phyloP scores from a whole-genome alignment of 2,113 vertebrate genomes.

The Oryzias melastigma region DNA sequence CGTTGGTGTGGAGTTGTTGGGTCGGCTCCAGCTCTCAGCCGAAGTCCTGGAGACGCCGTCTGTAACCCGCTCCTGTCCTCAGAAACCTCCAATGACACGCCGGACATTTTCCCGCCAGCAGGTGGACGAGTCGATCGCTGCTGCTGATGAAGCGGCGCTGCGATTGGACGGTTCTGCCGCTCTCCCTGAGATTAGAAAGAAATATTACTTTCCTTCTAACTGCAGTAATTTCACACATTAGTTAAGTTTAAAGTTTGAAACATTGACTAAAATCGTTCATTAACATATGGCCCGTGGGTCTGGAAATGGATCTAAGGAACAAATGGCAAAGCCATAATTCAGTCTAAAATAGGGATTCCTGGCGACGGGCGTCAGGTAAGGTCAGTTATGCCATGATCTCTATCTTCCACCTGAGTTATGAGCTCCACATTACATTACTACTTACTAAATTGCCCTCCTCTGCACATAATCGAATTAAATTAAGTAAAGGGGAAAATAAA shows the following conservation, averaged over 20 bases:
- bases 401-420: slow-evolving; percentile 64
- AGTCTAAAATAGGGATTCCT: slow-evolving; percentile 52
- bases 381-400: slow-evolving; percentile 58
- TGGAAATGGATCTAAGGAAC: slow-evolving; percentile 52
- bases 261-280: slow-evolving; percentile 65
- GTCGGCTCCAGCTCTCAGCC: too few species aligned
- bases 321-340: slow-evolving; percentile 74
- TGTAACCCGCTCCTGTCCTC: too few species aligned
- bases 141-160: too few species aligned
- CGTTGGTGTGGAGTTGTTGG: too few species aligned
- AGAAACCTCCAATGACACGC: too few species aligned
- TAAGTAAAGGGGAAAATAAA: slow-evolving; percentile 49
- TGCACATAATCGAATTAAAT: slow-evolving; percentile 53
- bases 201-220: slow-evolving; percentile 34
- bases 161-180: too few species aligned
- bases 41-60: too few species aligned
- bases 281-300: slow-evolving; percentile 61
- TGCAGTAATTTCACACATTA: slow-evolving; percentile 57
- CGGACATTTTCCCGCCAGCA: too few species aligned
- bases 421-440: slow-evolving; percentile 64
- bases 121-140: too few species aligned
- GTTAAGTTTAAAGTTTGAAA: slow-evolving; percentile 58
- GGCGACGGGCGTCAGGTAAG: slow-evolving; percentile 66
- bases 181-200: background rate
- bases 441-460: slow-evolving; percentile 44